These are phyloP conservation scores for Phymorhynchus buccinoides DNA, from an alignment of 1,140 invertebrate species.

Conservation along the genomic window DNA sequence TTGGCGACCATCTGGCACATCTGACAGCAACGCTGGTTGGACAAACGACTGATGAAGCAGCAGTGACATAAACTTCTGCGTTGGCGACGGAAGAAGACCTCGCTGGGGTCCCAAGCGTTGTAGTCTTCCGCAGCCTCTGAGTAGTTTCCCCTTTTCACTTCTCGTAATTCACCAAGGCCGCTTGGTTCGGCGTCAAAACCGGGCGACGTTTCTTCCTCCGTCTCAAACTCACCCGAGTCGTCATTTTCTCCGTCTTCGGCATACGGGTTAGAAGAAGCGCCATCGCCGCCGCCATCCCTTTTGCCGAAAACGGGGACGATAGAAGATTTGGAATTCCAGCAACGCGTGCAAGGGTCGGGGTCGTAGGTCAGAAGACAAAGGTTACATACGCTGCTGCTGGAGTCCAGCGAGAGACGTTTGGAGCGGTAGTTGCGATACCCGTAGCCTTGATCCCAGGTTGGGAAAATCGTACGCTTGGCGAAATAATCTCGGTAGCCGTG, in stretches of 20 bases:
- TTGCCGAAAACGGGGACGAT: conserved; percentile 27
- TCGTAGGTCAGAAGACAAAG: conserved; percentile 1
- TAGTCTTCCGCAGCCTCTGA: neutral
- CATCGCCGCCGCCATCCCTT: neutral
- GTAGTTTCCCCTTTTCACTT: neutral
- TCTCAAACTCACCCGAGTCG: neutral
- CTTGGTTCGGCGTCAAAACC: neutral
- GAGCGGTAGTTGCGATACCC: neutral
- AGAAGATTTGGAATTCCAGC: conserved; percentile 18
- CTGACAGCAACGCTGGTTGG: conserved; percentile 25
- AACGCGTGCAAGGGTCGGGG: conserved; percentile 2
- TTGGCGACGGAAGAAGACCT: neutral
- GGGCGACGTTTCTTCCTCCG: neutral
- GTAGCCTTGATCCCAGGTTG: neutral
- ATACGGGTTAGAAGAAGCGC: too few species aligned
- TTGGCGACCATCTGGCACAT: conserved; percentile 6
- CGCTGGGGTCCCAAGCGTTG: neutral
- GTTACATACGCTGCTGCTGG: neutral
- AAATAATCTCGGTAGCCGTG: neutral
- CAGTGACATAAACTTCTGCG: conserved; percentile 20
- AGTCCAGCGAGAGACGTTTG: neutral
- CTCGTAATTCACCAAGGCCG: neutral
- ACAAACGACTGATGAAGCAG: conserved; percentile 8
- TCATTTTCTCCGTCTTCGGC: too few species aligned
- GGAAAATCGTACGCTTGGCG: neutral